Percentiles rank a stretch among this genome's conserved stretches.
phyloP scores from a whole-genome alignment of 2,797 vertebrate species.

The Anniella stebbinsi region DNA sequence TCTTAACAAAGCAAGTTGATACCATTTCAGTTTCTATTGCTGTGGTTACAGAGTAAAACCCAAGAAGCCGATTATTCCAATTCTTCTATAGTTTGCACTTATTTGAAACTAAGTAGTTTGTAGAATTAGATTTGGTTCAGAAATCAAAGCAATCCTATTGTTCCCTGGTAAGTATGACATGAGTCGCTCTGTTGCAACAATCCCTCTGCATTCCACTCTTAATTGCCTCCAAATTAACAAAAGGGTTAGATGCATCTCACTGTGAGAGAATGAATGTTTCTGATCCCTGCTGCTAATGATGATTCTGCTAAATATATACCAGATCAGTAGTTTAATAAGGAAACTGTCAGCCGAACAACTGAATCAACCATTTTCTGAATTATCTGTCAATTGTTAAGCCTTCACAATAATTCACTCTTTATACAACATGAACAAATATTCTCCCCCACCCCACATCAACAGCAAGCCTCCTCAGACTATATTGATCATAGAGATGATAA shows the following conservation, averaged over 20 bases:
- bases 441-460: slow-evolving; percentile 39
- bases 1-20: slow-evolving; percentile 48
- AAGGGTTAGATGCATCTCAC: slow-evolving; percentile 66
- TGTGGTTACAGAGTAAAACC: slow-evolving; percentile 62
- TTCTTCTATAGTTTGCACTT: slow-evolving; percentile 55
- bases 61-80: slow-evolving; percentile 68
- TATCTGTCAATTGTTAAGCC: slow-evolving; percentile 67
- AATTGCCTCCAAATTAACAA: slow-evolving; percentile 75
- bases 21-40: slow-evolving; percentile 54
- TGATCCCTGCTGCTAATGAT: slow-evolving; percentile 71
- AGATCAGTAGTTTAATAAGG: slow-evolving; percentile 57
- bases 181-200: slow-evolving; percentile 63
- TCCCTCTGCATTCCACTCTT: slow-evolving; percentile 60
- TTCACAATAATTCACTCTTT: slow-evolving; percentile 42
- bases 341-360: slow-evolving; percentile 62
- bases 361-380: slow-evolving; percentile 66
- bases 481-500: slow-evolving; percentile 35
- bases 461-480: slow-evolving; percentile 21
- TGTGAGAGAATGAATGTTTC: slow-evolving; percentile 69
- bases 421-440: slow-evolving; percentile 56
- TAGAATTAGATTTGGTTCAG: slow-evolving; percentile 70
- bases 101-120: slow-evolving; percentile 72
- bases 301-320: slow-evolving; percentile 62
- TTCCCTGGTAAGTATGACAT: slow-evolving; percentile 64
- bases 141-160: slow-evolving; percentile 69